Base-by-base conservation (phyloP, 2,113 vertebrate genomes). In the Cyprinodon variegatus region DNA sequence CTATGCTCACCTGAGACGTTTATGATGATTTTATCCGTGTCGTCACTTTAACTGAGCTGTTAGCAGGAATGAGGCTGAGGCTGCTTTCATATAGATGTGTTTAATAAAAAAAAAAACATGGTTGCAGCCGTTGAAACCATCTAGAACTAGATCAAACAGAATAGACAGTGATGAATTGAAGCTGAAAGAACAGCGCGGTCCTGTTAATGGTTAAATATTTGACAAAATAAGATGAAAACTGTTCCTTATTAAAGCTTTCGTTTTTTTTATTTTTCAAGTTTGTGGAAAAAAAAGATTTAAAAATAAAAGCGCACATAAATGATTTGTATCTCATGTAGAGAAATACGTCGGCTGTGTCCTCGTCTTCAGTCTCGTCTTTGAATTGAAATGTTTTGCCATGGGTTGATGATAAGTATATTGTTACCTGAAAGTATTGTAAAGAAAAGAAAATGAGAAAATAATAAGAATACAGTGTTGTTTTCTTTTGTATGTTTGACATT, bases 361-460 rank as follows among this genome's bases (percentile, higher is more conserved):
- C 78, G 83, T 90, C 64, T 61, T 71, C 86, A 73, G 84, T 90
- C 84, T 87, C 72, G 61, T 86, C 74, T 79, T 86, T 85, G 68
- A 91, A 85, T 64, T 83, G 69, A 88, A 70, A 68, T 77, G 74
- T 90, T 79, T 74, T 84, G 71, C 78, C 86, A 62, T 68, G 81
- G 75, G 78, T 85, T 71, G 76, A 74, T 86, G 83, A 82, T 72
- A 66, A 72, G 68, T 74, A 70, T 70, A 57, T 68, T 81, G 81
- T 86, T 36, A 77, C 75, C 70, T 77, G 74, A 81, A 70, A 78
- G 76, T 85, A 67, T 79, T 77, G 76, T 82, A 82, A 57, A 72
- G 39, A 63, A 4, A 45, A 22, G 29, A 70, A 22, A 46, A 73
- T 2, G 29, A 29, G 29, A 29, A 38, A 77, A 11, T 38, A 50